These are phyloP conservation scores for Ectemnius cavifrons DNA, from an alignment of 2,888 invertebrate genomes.

Conservation along the genomic window DNA sequence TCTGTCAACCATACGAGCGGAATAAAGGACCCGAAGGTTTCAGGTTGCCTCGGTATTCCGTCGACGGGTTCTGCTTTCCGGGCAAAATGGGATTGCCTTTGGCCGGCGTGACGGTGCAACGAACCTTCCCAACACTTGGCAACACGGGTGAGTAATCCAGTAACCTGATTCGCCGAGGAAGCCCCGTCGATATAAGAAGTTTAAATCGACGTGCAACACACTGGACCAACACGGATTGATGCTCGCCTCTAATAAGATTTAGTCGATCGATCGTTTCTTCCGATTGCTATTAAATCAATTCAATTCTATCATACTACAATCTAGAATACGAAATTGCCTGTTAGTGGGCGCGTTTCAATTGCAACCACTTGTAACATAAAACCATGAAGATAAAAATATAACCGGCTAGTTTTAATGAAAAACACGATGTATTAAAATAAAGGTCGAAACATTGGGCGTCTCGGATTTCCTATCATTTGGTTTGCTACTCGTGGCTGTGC, in stretches of 20 bases:
- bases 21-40: no score
- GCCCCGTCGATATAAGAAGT: conserved; percentile 28
- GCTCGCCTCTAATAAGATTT: conserved; percentile 25
- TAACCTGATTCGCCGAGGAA: conserved; percentile 33
- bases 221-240: conserved; percentile 42
- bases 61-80: not conserved
- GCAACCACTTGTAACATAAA: no score
- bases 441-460: no score
- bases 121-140: conserved; percentile 40
- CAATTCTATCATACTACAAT: no score
- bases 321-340: no score
- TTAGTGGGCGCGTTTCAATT: no score
- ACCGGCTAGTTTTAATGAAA: no score
- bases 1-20: no score
- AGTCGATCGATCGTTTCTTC: conserved; percentile 25
- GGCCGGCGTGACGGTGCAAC: not conserved
- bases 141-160: conserved; percentile 32
- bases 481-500: not conserved
- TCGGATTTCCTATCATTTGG: not conserved
- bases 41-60: not conserved
- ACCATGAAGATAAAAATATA: no score
- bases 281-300: no score
- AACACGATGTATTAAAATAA: no score
- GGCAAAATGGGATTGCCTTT: conserved; percentile 28
- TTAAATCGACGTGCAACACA: conserved; percentile 41